These are phyloP conservation scores for Brachymystax lenok DNA, from an alignment of 2,797 vertebrate species.

Conservation along the genomic window DNA sequence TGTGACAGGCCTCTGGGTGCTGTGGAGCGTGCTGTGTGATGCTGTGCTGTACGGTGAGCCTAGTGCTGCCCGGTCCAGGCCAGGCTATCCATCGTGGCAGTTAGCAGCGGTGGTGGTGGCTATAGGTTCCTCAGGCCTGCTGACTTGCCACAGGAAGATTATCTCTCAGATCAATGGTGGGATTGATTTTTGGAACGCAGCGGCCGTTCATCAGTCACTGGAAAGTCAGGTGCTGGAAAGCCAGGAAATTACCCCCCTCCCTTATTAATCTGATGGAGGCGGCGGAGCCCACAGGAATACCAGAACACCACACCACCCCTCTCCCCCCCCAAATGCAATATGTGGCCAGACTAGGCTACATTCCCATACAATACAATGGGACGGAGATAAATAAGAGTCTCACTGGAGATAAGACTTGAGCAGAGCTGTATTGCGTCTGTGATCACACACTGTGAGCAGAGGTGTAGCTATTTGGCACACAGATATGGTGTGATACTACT, in stretches of 20 bases:
- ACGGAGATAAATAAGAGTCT: background rate
- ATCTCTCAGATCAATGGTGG: constrained; percentile 79
- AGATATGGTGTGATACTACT: background rate
- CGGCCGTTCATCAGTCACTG: constrained; percentile 72
- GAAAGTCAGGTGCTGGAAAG: constrained; percentile 48
- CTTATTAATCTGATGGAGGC: constrained; percentile 52
- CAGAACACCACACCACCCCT: background rate
- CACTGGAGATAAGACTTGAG: background rate
- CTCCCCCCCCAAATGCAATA: background rate
- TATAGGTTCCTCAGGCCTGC: constrained; percentile 47
- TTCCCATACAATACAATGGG: background rate
- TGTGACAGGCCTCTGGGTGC: background rate
- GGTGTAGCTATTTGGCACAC: background rate
- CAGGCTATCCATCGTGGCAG: constrained; percentile 64
- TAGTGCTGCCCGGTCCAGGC: constrained; percentile 10
- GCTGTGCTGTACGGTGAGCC: background rate
- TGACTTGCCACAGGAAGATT: constrained; percentile 75
- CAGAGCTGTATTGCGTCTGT: background rate
- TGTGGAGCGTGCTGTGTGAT: background rate
- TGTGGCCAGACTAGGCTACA: background rate
- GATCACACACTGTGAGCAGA: background rate
- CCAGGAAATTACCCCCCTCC: constrained; percentile 69
- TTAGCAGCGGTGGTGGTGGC: constrained; percentile 71
- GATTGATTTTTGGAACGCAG: constrained; percentile 76
- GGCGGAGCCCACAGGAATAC: constrained; percentile 4